Percentiles rank a stretch among this genome's conserved stretches.
phyloP scores from a whole-genome alignment of 2,797 vertebrate species.

The Ctenopoma multispine region DNA sequence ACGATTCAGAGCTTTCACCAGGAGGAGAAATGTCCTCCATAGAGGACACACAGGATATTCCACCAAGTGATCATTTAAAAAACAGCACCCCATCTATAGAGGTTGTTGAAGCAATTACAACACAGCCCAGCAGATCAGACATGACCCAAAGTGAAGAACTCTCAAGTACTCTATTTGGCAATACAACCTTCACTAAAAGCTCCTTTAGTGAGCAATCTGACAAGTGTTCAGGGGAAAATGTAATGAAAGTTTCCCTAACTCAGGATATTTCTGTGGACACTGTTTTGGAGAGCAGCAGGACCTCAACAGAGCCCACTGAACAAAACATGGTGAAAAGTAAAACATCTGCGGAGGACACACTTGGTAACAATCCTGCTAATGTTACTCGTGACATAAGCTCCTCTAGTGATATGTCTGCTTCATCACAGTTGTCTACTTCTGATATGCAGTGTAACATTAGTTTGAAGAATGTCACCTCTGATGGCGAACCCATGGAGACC shows the following conservation, averaged over 20 bases:
- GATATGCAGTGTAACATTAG: conserved; percentile 23
- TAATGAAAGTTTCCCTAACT: conserved; percentile 36
- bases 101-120: neutral
- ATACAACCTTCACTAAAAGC: neutral
- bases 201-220: conserved; percentile 27
- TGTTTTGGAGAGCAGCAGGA: conserved; percentile 32
- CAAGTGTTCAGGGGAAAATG: conserved; percentile 12
- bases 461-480: conserved; percentile 30
- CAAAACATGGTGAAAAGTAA: conserved; percentile 23
- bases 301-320: conserved; percentile 28
- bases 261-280: conserved; percentile 47
- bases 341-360: conserved; percentile 20
- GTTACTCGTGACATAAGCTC: conserved; percentile 49
- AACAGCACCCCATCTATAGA: neutral
- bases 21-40: conserved; percentile 9
- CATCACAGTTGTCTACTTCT: conserved; percentile 5
- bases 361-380: conserved; percentile 33
- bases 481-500: conserved; percentile 22
- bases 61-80: neutral
- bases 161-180: conserved; percentile 28
- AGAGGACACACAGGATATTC: conserved; percentile 14
- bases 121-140: conserved; percentile 2
- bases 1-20: conserved; percentile 41
- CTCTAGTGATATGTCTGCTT: conserved; percentile 32
- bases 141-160: conserved; percentile 12